phyloP scores from a whole-genome alignment of 2,113 vertebrate species.

The Monopterus albus region DNA sequence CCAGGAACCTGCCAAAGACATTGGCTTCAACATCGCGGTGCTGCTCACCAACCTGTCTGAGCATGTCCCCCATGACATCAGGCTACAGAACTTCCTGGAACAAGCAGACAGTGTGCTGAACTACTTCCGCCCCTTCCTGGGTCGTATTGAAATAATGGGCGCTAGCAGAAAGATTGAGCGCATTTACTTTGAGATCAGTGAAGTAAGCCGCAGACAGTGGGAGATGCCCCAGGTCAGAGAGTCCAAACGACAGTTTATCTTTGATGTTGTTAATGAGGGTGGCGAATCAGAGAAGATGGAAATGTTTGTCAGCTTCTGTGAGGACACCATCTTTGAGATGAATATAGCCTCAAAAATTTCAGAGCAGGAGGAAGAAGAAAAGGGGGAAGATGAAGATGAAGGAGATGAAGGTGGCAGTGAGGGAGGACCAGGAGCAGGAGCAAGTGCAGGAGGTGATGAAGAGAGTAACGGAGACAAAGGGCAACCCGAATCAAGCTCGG shows the following conservation, averaged over 20 bases:
- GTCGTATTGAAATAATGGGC: slow-evolving; percentile 97
- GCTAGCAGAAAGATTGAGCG: slow-evolving; percentile 92
- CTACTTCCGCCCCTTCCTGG: slow-evolving; percentile 93
- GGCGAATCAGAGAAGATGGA: slow-evolving; percentile 98
- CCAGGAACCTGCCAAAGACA: slow-evolving; percentile 94
- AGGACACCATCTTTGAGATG: slow-evolving; percentile 99
- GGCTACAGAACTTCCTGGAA: slow-evolving; percentile 90
- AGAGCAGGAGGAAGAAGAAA: slow-evolving; percentile 87
- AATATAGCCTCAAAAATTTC: slow-evolving; percentile 96
- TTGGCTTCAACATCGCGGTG: slow-evolving; percentile 96
- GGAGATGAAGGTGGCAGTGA: slow-evolving; percentile 51
- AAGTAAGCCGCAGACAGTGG: slow-evolving; percentile 95
- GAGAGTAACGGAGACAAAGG: slow-evolving; percentile 74
- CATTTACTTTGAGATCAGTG: slow-evolving; percentile 98
- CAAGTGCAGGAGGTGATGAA: slow-evolving; percentile 72
- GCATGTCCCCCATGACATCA: slow-evolving; percentile 92
- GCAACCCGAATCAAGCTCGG: slow-evolving; percentile 77
- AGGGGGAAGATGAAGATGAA: slow-evolving; percentile 84
- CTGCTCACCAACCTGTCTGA: slow-evolving; percentile 94
- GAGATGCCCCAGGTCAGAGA: slow-evolving; percentile 97
- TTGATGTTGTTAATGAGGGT: slow-evolving; percentile 96
- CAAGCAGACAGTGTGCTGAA: slow-evolving; percentile 92
- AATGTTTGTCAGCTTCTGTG: slow-evolving; percentile 97
- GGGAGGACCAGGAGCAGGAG: slow-evolving; percentile 47
- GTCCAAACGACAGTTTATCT: slow-evolving; percentile 97